Percentiles rank a stretch among this genome's conserved stretches.
phyloP scores from a whole-genome alignment of 2,888 invertebrate species.

The Andrena fulva region DNA sequence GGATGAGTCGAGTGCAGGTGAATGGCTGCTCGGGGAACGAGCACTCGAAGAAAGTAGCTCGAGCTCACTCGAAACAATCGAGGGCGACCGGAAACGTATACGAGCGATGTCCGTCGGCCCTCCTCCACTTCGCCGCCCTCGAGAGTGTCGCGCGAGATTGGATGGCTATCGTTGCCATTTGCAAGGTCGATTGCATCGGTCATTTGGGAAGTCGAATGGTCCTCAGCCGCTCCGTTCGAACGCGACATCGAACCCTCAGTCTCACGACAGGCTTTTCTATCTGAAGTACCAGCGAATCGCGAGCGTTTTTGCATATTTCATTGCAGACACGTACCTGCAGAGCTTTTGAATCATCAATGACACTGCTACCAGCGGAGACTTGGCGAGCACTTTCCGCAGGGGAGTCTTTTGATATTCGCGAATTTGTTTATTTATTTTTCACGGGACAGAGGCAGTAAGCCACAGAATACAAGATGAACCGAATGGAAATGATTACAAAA shows the following conservation, averaged over 20 bases:
- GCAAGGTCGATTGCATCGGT: constrained; percentile 71
- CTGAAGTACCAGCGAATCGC: neutral
- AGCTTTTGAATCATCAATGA: constrained; percentile 26
- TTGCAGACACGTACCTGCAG: neutral
- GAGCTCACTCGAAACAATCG: constrained; percentile 65
- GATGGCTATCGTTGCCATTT: constrained; percentile 73
- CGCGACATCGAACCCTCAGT: constrained; percentile 13
- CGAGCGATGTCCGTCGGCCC: constrained; percentile 32
- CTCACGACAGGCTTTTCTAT: neutral
- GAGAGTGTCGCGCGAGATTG: constrained; percentile 68
- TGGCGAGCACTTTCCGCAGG: neutral
- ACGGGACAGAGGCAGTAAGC: no score
- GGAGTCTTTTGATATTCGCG: neutral
- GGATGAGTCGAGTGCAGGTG: constrained; percentile 24
- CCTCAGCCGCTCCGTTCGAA: neutral
- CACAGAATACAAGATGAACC: no score
- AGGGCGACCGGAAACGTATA: constrained; percentile 32
- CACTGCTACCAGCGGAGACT: neutral
- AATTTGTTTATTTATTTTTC: no score
- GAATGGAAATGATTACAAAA: no score
- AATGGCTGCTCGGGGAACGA: constrained; percentile 33
- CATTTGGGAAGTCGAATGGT: constrained; percentile 61
- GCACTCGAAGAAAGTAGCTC: constrained; percentile 64
- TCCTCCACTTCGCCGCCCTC: constrained; percentile 66
- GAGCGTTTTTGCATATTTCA: constrained; percentile 51